Evolutionary conservation across 2,797 vertebrate genomes (phyloP).

Genomic region (Loris lydekkerianus): DNA sequence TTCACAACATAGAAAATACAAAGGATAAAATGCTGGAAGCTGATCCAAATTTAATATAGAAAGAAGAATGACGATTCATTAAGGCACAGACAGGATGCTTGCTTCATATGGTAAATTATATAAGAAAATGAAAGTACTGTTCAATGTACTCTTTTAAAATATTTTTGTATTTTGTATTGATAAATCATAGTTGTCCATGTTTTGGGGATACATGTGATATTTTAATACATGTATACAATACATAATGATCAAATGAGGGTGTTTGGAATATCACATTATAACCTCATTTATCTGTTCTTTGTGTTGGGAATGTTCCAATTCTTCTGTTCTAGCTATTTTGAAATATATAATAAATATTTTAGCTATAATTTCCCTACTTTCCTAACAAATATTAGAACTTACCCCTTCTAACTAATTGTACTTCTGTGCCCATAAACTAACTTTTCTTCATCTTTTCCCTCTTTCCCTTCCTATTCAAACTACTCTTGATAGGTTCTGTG

Average conservation of each 20-base stretch:
- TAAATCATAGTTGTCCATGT: neutral
- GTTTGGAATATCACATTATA: neutral
- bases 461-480: neutral
- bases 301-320: neutral
- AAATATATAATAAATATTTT: neutral
- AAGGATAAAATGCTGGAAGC: slow-evolving; percentile 32
- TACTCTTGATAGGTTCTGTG: neutral
- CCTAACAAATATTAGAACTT: neutral
- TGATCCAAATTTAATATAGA: neutral
- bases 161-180: neutral
- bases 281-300: neutral
- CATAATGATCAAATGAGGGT: neutral
- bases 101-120: slow-evolving; percentile 9
- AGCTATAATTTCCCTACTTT: neutral
- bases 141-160: neutral
- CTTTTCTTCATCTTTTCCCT: neutral
- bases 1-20: slow-evolving; percentile 39
- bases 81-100: neutral
- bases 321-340: neutral
- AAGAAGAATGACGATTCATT: slow-evolving; percentile 1
- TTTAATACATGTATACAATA: neutral
- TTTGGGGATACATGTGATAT: neutral
- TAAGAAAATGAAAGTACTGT: neutral
- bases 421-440: neutral
- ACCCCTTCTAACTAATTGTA: neutral